A percentile compares a stretch with the other conserved stretches of the same genome.
phyloP scores from a whole-genome alignment of 2,888 invertebrate genomes.

The Tetragnatha montana region DNA sequence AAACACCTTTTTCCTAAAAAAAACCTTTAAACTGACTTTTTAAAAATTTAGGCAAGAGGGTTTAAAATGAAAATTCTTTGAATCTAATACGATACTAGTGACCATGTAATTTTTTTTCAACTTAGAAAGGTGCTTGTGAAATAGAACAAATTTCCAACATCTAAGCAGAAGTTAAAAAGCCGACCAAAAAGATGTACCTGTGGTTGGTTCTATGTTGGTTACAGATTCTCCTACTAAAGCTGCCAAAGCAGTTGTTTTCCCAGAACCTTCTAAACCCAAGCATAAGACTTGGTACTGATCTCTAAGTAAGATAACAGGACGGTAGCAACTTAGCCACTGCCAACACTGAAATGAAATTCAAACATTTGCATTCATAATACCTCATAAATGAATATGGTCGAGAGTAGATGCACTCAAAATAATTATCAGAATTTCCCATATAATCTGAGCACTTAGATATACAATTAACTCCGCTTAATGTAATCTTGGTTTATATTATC shows the following conservation, averaged over 20 bases:
- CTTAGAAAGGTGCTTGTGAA: no score
- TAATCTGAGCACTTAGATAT: no score
- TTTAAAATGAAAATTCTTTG: no score
- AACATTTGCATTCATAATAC: background rate
- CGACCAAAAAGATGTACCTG: constrained; percentile 38
- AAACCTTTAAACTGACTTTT: no score
- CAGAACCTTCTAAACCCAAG: constrained; percentile 72
- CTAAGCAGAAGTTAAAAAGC: no score
- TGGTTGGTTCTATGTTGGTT: constrained; percentile 71
- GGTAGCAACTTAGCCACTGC: constrained; percentile 73
- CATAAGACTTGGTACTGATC: constrained; percentile 73
- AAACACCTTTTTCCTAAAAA: no score
- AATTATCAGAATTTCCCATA: background rate
- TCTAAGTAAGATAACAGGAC: constrained; percentile 69
- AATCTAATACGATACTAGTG: no score
- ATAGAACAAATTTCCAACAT: no score
- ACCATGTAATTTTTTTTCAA: no score
- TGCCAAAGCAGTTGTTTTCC: constrained; percentile 72
- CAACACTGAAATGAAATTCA: constrained; percentile 69
- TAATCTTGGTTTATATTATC: no score
- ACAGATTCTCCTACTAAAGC: constrained; percentile 72
- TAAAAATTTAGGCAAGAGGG: no score
- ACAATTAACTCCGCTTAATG: no score
- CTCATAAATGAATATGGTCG: background rate
- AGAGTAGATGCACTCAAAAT: background rate